Conservation (phyloP, 2,888 invertebrate species). For the Dicycla oo region DNA sequence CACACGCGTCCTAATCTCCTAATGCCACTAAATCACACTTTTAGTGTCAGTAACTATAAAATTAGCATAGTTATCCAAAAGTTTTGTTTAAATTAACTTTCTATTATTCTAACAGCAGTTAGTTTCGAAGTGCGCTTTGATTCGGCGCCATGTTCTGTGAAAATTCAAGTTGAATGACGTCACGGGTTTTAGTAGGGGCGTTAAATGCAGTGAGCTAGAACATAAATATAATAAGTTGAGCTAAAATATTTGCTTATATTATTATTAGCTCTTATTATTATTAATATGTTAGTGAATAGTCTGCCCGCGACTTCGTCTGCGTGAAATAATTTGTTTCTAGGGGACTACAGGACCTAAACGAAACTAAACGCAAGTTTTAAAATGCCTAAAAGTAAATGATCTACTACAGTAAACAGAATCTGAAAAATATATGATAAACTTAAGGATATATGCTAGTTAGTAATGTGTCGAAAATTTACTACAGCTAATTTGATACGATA, state of each 20-base stretch:
- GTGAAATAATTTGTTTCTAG: neutral
- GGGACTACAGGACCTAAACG: too few species aligned
- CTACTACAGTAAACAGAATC: too few species aligned
- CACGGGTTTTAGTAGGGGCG: neutral
- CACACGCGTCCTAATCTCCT: constrained; percentile 50
- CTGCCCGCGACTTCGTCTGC: too few species aligned
- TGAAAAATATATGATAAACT: too few species aligned
- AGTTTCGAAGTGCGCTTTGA: constrained; percentile 53
- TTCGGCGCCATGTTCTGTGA: constrained; percentile 50
- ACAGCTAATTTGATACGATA: too few species aligned
- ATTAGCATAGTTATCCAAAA: constrained; percentile 66
- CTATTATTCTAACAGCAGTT: constrained; percentile 62
- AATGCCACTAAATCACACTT: constrained; percentile 52
- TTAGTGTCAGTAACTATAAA: constrained; percentile 53
- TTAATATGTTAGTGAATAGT: too few species aligned
- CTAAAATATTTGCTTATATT: too few species aligned
- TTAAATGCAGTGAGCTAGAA: constrained; percentile 34
- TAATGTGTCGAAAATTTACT: too few species aligned
- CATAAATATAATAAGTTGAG: constrained; percentile 2
- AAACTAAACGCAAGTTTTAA: too few species aligned
- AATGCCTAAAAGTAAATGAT: too few species aligned
- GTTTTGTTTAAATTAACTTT: constrained; percentile 64
- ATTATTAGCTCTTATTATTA: too few species aligned
- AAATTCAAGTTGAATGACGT: constrained; percentile 36
- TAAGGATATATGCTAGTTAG: too few species aligned